Conservation (phyloP, 2,113 vertebrate species). For the Aplodontia rufa region DNA sequence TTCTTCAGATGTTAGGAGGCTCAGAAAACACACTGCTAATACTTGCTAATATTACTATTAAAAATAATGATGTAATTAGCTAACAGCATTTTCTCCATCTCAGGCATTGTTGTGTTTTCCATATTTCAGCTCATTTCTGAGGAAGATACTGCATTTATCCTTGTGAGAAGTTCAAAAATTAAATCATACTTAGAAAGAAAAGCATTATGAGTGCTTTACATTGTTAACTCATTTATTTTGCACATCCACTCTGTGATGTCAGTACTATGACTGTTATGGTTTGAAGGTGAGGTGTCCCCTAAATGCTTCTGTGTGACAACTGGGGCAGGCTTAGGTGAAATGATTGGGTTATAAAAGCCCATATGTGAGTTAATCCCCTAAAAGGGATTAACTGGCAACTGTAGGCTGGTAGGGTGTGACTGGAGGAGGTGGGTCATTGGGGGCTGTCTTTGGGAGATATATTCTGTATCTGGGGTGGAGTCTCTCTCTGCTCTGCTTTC, state of each 20-base stretch:
- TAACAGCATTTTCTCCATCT: not conserved
- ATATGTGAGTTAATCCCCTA: too few relatives aligned
- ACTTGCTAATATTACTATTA: too few relatives aligned
- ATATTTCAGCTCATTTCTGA: conserved; percentile 31
- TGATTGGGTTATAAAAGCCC: too few relatives aligned
- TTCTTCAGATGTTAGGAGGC: not conserved
- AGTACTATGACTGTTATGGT: not conserved
- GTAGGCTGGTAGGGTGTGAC: too few relatives aligned
- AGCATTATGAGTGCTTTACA: not conserved
- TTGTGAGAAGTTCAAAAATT: conserved; percentile 20
- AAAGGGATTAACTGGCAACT: too few relatives aligned
- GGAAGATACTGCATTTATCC: not conserved
- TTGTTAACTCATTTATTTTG: not conserved
- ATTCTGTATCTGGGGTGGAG: too few relatives aligned
- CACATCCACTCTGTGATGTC: not conserved
- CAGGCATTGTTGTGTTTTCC: not conserved
- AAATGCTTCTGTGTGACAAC: too few relatives aligned
- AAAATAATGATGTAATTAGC: not conserved
- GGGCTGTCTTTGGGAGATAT: too few relatives aligned
- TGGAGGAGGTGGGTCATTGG: too few relatives aligned
- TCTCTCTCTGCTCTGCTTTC: too few relatives aligned
- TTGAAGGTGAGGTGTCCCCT: too few relatives aligned
- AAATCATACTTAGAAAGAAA: not conserved
- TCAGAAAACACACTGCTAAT: not conserved
- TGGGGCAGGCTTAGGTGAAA: too few relatives aligned